Evolutionary conservation across 2,888 invertebrate species (phyloP).

Genomic region (Blera fallax): DNA sequence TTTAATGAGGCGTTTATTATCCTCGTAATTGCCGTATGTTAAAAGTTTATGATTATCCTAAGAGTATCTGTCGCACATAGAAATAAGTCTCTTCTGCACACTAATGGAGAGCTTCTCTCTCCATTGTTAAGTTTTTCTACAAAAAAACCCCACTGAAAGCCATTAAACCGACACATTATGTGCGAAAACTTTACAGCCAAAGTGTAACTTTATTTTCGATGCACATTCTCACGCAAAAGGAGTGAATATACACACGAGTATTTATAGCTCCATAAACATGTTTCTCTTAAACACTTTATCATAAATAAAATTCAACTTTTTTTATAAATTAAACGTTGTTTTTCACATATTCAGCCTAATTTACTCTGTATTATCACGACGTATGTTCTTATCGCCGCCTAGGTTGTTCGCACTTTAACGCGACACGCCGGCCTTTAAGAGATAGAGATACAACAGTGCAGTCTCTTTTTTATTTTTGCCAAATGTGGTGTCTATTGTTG

Average conservation of each 20-base stretch:
- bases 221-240: conserved; percentile 5
- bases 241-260: neutral
- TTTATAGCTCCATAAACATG: neutral
- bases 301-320: neutral
- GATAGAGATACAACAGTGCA: neutral
- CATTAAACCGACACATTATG: neutral
- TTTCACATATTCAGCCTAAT: conserved; percentile 24
- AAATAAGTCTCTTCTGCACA: neutral
- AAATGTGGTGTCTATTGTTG: neutral
- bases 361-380: conserved; percentile 5
- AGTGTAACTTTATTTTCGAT: neutral
- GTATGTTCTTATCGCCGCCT: conserved; percentile 1
- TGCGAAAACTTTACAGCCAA: conserved; percentile 24
- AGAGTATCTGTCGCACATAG: neutral
- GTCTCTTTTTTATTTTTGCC: conserved; percentile 1
- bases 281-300: neutral
- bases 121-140: neutral
- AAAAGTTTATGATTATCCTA: neutral
- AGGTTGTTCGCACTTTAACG: neutral
- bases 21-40: neutral
- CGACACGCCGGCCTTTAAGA: neutral
- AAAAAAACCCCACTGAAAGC: too few species aligned
- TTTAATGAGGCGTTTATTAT: neutral
- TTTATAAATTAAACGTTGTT: neutral
- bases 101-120: too few species aligned